phyloP scores from a whole-genome alignment of 37 sponge, comb jelly and placozoan genomes.

The Oscarella lobularis region DNA sequence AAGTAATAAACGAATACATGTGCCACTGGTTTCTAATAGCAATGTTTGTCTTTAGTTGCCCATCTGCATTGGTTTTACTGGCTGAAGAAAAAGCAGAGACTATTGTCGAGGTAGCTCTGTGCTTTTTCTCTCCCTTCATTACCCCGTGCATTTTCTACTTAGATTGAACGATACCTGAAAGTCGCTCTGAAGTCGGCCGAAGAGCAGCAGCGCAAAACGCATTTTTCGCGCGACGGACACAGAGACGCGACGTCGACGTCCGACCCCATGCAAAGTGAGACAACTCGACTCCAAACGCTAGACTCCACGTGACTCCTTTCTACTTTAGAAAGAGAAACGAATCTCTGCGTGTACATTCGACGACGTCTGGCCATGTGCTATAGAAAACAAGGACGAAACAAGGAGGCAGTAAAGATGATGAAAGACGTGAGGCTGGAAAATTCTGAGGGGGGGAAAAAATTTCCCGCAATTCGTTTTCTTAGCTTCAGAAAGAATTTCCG shows the following conservation, averaged over 20 bases:
- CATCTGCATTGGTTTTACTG: conserved; percentile 37
- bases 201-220: conserved; percentile 17
- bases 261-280: conserved; percentile 10
- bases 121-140: no score
- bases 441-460: no score
- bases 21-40: neutral
- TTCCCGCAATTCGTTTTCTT: no score
- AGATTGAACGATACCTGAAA: neutral
- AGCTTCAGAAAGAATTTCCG: conserved; percentile 30
- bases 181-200: conserved; percentile 8
- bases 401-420: conserved; percentile 51
- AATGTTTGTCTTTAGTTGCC: neutral
- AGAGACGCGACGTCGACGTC: neutral
- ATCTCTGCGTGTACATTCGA: conserved; percentile 19
- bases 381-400: conserved; percentile 48
- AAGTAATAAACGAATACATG: conserved; percentile 7
- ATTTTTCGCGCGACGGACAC: neutral
- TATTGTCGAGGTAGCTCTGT: conserved; percentile 24
- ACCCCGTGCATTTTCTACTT: no score
- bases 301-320: no score
- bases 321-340: neutral
- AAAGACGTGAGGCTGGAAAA: neutral
- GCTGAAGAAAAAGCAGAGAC: conserved; percentile 54
- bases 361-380: conserved; percentile 57
- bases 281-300: no score